Percentiles rank a stretch among this genome's conserved stretches.
These are phyloP conservation scores for Catharus minimus DNA, from an alignment of 2,113 vertebrate genomes.

Conservation along the genomic window DNA sequence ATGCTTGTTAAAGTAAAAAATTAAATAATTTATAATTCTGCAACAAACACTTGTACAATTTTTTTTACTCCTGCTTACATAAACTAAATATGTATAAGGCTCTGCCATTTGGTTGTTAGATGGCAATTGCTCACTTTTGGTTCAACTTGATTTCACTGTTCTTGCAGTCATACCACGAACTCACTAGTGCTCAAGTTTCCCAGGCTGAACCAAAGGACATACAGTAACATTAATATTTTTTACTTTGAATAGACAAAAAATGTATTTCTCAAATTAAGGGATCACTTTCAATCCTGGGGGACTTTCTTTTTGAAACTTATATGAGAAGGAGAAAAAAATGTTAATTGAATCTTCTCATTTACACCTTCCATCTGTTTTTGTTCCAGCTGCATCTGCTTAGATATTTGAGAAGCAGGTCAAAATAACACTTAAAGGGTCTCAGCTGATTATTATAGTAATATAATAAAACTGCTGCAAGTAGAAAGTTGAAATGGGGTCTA, in stretches of 20 bases:
- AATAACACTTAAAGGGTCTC: constrained; percentile 60
- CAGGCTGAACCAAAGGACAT: not conserved
- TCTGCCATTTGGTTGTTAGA: not conserved
- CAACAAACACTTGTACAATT: not conserved
- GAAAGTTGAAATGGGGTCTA: not conserved
- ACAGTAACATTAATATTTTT: constrained; percentile 19
- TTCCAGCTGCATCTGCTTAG: constrained; percentile 70
- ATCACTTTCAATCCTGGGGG: constrained; percentile 41
- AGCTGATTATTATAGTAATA: constrained; percentile 65
- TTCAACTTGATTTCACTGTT: not conserved
- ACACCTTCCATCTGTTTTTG: constrained; percentile 73
- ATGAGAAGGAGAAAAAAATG: constrained; percentile 50
- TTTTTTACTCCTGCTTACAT: not conserved
- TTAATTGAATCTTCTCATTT: constrained; percentile 77
- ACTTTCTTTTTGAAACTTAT: constrained; percentile 48
- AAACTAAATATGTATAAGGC: not conserved
- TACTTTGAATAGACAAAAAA: constrained; percentile 17
- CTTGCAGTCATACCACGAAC: not conserved
- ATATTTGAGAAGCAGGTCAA: constrained; percentile 68
- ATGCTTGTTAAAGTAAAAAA: not conserved
- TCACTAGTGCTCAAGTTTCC: not conserved
- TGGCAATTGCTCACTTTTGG: not conserved
- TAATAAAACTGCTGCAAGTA: constrained; percentile 55
- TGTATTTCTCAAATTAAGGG: constrained; percentile 51
- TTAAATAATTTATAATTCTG: constrained; percentile 4